These are phyloP conservation scores for Blera fallax DNA, from an alignment of 2,888 invertebrate species.

Conservation along the genomic window DNA sequence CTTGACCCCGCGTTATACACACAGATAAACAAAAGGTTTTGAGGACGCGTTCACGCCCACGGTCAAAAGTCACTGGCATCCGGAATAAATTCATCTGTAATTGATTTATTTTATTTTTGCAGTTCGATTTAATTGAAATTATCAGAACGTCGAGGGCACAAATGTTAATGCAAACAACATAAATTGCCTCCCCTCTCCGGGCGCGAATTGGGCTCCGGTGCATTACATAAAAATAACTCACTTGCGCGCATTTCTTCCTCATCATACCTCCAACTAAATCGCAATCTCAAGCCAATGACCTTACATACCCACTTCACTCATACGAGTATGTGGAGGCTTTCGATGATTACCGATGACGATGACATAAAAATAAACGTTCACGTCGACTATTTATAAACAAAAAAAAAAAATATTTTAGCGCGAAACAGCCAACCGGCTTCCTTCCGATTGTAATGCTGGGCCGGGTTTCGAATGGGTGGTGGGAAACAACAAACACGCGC, in stretches of 20 bases:
- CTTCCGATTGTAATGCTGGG: not conserved
- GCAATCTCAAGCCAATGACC: slow-evolving; percentile 53
- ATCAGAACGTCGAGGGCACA: slow-evolving; percentile 1
- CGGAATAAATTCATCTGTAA: not conserved
- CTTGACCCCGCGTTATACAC: not conserved
- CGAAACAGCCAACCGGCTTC: not conserved
- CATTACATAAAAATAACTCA: slow-evolving; percentile 11
- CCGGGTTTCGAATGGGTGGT: not conserved
- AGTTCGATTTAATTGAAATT: slow-evolving; percentile 19
- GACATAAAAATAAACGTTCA: slow-evolving; percentile 32
- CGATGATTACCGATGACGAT: slow-evolving; percentile 31
- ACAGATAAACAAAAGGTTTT: not conserved
- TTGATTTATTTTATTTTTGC: not conserved
- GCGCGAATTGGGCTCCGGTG: not conserved
- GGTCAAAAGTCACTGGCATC: slow-evolving; percentile 9
- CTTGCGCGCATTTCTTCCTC: slow-evolving; percentile 25
- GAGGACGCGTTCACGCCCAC: not conserved
- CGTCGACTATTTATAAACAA: slow-evolving; percentile 28
- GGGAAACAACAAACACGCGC: not conserved
- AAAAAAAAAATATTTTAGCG: slow-evolving; percentile 24
- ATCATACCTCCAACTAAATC: not conserved
- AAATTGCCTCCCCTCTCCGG: not conserved
- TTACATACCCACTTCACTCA: not conserved
- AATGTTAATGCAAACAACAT: not conserved
- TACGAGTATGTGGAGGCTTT: slow-evolving; percentile 5